Conservation (phyloP, 1,140 invertebrate species). For the Magallana gigas region DNA sequence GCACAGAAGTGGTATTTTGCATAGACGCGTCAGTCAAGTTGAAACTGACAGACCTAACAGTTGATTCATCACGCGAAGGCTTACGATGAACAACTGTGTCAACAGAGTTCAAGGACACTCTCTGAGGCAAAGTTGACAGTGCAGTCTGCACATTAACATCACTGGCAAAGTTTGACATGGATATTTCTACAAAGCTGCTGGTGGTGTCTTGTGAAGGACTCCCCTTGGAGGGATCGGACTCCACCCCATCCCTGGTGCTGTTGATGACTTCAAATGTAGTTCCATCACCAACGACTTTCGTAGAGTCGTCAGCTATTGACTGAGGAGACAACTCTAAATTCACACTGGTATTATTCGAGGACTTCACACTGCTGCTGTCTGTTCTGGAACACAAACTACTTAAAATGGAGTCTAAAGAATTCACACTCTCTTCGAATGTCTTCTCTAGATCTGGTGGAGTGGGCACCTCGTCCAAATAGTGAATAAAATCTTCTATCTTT, state of each 20-base stretch:
- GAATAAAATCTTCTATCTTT: slow-evolving; percentile 48
- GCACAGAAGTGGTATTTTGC: slow-evolving; percentile 45
- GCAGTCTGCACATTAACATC: slow-evolving; percentile 25
- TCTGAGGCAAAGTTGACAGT: slow-evolving; percentile 7
- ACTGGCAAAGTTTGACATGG: slow-evolving; percentile 42
- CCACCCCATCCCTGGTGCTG: background rate
- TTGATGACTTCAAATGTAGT: slow-evolving; percentile 64
- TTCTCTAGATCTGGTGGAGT: slow-evolving; percentile 56
- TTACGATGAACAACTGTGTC: slow-evolving; percentile 19
- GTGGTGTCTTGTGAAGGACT: slow-evolving; percentile 41
- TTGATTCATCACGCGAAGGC: slow-evolving; percentile 20
- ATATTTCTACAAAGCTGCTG: slow-evolving; percentile 63
- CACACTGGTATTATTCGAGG: background rate
- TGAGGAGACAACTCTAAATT: background rate
- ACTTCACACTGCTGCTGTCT: slow-evolving; percentile 34
- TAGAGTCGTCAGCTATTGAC: background rate
- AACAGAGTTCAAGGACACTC: slow-evolving; percentile 20
- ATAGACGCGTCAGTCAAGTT: slow-evolving; percentile 51
- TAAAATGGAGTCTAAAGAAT: slow-evolving; percentile 60
- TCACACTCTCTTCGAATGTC: slow-evolving; percentile 61
- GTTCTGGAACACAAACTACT: slow-evolving; percentile 44
- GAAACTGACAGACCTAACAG: slow-evolving; percentile 53
- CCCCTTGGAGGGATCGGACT: background rate
- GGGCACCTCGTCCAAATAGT: slow-evolving; percentile 49
- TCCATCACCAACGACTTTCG: slow-evolving; percentile 38